Base-by-base conservation (phyloP, 2,888 invertebrate genomes). In the Xylocampa areola region DNA sequence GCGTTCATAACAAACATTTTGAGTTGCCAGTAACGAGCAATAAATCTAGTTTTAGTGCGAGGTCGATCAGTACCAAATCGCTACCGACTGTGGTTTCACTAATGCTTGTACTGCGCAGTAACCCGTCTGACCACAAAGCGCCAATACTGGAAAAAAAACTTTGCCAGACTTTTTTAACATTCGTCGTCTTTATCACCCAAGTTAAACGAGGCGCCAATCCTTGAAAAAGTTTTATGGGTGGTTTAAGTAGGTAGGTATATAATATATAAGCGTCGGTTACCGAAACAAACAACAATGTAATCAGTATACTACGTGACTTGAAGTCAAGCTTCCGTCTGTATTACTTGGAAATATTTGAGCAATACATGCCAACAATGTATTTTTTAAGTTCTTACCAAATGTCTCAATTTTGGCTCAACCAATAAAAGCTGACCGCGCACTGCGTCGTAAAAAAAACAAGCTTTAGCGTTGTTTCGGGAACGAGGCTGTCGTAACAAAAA, bases 41-140 rank as follows among this genome's bases (percentile, higher is more conserved):
- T 90, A 89, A 88, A 89, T 90, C 87, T 89, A 80, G 86, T 86
- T 89, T 84, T 80, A 84, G 86, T 80, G 79, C 86, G 84, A 88
- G 85, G 85, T 82, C 87, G 84, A 83, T 86, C 82, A 78, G 81
- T 81, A 73, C 76, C 70, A 73, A 76, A 81, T 78, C 78, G 83
- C 86, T 84, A 85, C 85, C 83, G 85, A 77, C 76, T 73, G 70
- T 68, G 65, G 70, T 75, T 69, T 65, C 55, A 54, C 53, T 66
- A 74, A 74, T 70, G 44, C 49, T 51, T 48, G 49, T 54, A 70
- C 55, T 50, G 58, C 43, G 50, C 64, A 39, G 54, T 50, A 70
- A 71, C 55, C 40, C 32, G 74, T 69, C 55, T 60, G 49, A 73
- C 70, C 65, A 53, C 70, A 73, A 69, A 48, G 51, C 36, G 50